Evolutionary conservation across 1,140 invertebrate genomes (phyloP).

Genomic region (Zaprionus davidi): DNA sequence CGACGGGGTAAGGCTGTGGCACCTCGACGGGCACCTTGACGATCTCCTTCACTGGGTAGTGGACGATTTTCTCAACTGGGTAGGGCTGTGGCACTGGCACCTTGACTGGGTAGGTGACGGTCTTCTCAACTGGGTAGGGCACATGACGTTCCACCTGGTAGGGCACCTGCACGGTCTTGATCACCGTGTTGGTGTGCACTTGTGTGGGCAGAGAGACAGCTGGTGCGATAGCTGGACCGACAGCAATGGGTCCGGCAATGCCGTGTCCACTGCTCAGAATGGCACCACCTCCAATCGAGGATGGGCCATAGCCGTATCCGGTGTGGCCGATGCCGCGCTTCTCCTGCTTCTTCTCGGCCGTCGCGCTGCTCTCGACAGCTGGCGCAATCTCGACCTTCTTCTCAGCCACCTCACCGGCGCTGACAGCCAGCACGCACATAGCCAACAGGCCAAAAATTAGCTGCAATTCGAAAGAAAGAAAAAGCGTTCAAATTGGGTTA

Average conservation of each 20-base stretch:
- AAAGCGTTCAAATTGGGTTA: slow-evolving; percentile 49
- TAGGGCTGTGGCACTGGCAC: slow-evolving; percentile 88
- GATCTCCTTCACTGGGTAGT: slow-evolving; percentile 87
- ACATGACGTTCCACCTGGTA: slow-evolving; percentile 88
- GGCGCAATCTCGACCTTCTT: slow-evolving; percentile 78
- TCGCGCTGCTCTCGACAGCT: slow-evolving; percentile 58
- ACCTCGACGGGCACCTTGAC: slow-evolving; percentile 88
- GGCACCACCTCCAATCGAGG: slow-evolving; percentile 66
- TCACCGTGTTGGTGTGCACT: slow-evolving; percentile 84
- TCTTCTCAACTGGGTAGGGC: slow-evolving; percentile 88
- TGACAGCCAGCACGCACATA: slow-evolving; percentile 75
- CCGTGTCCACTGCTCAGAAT: slow-evolving; percentile 52
- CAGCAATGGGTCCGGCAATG: slow-evolving; percentile 11
- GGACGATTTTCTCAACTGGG: slow-evolving; percentile 87
- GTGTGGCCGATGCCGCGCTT: slow-evolving; percentile 88
- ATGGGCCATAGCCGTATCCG: slow-evolving; percentile 85
- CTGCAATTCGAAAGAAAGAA: slow-evolving; percentile 52
- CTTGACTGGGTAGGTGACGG: slow-evolving; percentile 87
- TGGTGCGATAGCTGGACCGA: slow-evolving; percentile 34
- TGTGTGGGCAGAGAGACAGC: slow-evolving; percentile 66
- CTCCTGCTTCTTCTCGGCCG: slow-evolving; percentile 88
- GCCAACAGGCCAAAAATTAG: slow-evolving; percentile 86
- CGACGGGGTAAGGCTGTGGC: slow-evolving; percentile 88
- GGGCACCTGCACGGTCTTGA: slow-evolving; percentile 86
- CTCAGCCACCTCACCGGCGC: slow-evolving; percentile 85